Evolutionary conservation across 2,888 invertebrate species (phyloP), one percentile per base, ranked within the genome.

Genomic region (Gortyna flavago): DNA sequence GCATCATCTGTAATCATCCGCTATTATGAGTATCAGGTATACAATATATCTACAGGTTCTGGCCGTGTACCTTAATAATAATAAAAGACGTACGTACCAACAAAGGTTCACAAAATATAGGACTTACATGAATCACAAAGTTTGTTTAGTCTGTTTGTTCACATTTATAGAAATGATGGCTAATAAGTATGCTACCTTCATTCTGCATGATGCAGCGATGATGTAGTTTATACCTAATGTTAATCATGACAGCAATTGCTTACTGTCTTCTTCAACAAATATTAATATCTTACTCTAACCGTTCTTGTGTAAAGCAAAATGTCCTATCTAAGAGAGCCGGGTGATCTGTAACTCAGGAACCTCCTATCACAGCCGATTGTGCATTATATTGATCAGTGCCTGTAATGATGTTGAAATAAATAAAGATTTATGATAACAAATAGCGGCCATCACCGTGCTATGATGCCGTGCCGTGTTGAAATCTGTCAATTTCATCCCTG

Each of bases 21-120:
- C 90, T 89, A 92, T 93, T 89, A 92, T 90, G 85, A 73, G 76
- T 88, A 90, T 91, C 89, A 91, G 86, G 84, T 73, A 75, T 88
- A 59, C 25, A 32, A n/a, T 54, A 16, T 44, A 48, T n/a, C n/a
- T n/a, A 91, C 90, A 90, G 74, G 90, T 83, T 69, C 85, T 74
- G 81, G 70, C 69, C 90, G 80, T 91, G 89, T 32, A 32, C 78
- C 76, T 89, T 86, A 85, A 87, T 91, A 32, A 16, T 35, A 91
- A 92, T 89, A 90, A 89, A 90, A 89, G 41, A 48, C 35, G 16
- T 38, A 73, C 11, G 16, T 35, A 72, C 51, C 16, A 16, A 80
- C 11, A 48, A 8, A n/a, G 11, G 9, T 62, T 62, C 13, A 66
- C 29, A 13, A 59, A 64, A 25, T 32, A 48, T 32, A 59, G 32